Conservation (phyloP, 2,797 vertebrate genomes). For the Manis javanica region DNA sequence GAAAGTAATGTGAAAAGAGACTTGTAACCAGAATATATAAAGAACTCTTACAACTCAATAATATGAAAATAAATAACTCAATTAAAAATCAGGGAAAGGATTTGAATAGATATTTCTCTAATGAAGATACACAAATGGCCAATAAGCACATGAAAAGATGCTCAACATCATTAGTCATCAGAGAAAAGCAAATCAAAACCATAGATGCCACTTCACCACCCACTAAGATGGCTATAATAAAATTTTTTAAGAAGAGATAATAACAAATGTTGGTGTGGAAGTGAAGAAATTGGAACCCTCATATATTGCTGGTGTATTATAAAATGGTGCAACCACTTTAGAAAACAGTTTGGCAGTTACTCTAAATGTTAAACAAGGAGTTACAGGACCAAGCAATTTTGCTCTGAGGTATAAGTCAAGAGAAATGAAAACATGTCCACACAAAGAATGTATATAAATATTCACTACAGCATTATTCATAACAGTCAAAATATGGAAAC, state of each 20-base stretch:
- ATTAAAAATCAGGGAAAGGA: not conserved
- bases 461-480: not conserved
- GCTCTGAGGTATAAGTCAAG: not conserved
- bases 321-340: not conserved
- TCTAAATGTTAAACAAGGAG: conserved; percentile 30
- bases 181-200: conserved; percentile 39
- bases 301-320: too few relatives aligned
- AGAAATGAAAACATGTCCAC: not conserved
- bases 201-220: not conserved
- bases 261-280: not conserved
- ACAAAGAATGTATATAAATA: not conserved
- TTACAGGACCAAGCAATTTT: not conserved
- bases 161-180: not conserved
- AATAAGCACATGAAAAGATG: not conserved
- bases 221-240: not conserved
- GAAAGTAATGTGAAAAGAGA: not conserved
- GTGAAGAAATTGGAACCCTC: not conserved
- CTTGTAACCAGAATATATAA: not conserved
- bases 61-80: not conserved
- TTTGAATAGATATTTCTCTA: conserved; percentile 11
- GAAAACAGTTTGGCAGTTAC: not conserved
- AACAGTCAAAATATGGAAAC: not conserved
- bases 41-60: not conserved
- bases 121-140: not conserved
- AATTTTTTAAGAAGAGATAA: not conserved